phyloP scores from a whole-genome alignment of 2,888 invertebrate species.

The Dynastes maya region DNA sequence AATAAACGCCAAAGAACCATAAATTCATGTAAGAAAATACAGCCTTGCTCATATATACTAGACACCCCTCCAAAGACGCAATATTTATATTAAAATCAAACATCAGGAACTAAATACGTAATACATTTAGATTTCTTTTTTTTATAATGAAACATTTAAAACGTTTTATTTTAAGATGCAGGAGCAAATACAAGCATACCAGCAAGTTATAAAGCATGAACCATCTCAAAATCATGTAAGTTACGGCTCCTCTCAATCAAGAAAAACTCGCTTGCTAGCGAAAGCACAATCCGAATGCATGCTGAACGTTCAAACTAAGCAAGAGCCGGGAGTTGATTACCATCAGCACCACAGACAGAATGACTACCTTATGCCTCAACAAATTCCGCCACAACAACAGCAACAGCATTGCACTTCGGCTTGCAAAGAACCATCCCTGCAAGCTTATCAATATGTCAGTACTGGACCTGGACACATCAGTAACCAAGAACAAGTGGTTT shows the following conservation, averaged over 20 bases:
- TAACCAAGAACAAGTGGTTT: constrained; percentile 54
- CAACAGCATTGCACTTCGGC: constrained; percentile 67
- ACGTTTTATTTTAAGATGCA: constrained; percentile 40
- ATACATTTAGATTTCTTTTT: no score
- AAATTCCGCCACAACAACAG: constrained; percentile 60
- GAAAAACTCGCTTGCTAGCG: constrained; percentile 91
- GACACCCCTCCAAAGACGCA: no score
- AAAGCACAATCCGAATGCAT: constrained; percentile 87
- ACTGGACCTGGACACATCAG: constrained; percentile 69
- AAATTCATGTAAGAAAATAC: no score
- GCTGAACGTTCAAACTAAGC: constrained; percentile 76
- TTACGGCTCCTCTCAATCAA: constrained; percentile 79
- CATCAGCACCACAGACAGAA: constrained; percentile 68
- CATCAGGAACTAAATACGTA: no score
- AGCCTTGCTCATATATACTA: no score
- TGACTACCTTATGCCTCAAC: constrained; percentile 60
- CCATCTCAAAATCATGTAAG: constrained; percentile 63
- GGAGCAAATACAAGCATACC: constrained; percentile 54
- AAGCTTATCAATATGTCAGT: constrained; percentile 69
- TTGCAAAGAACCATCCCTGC: constrained; percentile 71
- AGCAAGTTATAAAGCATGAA: constrained; percentile 73
- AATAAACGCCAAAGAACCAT: not conserved
- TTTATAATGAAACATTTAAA: not conserved
- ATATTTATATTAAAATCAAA: no score
- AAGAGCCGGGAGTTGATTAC: constrained; percentile 74